Evolutionary conservation across 35 echinoderm and acorn worm species (phyloP).

Genomic region (Patiria miniata): DNA sequence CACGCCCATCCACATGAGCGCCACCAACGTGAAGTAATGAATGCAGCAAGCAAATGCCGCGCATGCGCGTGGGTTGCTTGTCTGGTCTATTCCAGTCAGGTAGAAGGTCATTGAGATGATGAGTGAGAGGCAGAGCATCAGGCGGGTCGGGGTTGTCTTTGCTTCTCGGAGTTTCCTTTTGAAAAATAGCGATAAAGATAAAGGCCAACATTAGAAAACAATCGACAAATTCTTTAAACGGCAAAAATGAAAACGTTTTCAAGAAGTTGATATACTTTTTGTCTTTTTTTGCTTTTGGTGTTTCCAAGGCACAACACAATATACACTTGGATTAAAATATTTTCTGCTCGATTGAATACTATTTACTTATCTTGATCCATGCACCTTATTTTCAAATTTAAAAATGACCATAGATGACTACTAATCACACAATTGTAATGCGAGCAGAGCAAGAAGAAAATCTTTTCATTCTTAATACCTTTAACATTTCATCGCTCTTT

Average conservation of each 20-base stretch:
- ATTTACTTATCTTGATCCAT: too few species aligned
- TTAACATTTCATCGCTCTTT: too few species aligned
- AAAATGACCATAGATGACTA: too few species aligned
- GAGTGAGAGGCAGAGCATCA: conserved; percentile 41
- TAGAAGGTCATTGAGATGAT: conserved; percentile 49
- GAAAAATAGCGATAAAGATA: not conserved
- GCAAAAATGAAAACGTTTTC: not conserved
- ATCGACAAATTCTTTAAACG: not conserved
- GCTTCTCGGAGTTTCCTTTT: conserved; percentile 41
- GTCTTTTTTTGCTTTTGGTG: not conserved
- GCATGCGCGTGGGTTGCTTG: not conserved
- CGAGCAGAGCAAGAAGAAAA: too few species aligned
- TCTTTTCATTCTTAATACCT: too few species aligned
- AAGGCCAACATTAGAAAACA: not conserved
- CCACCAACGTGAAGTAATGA: conserved; percentile 53
- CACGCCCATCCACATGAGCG: conserved; percentile 56
- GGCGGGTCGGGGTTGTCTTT: conserved; percentile 39
- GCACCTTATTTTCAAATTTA: too few species aligned
- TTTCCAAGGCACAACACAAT: conserved; percentile 2
- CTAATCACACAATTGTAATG: too few species aligned
- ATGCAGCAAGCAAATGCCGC: conserved; percentile 26
- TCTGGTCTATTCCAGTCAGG: conserved; percentile 26
- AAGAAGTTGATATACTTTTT: not conserved
- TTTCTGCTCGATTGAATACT: too few species aligned
- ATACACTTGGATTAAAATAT: too few species aligned